Conservation (phyloP, 1,140 invertebrate genomes). For the Hormaphis cornu region DNA sequence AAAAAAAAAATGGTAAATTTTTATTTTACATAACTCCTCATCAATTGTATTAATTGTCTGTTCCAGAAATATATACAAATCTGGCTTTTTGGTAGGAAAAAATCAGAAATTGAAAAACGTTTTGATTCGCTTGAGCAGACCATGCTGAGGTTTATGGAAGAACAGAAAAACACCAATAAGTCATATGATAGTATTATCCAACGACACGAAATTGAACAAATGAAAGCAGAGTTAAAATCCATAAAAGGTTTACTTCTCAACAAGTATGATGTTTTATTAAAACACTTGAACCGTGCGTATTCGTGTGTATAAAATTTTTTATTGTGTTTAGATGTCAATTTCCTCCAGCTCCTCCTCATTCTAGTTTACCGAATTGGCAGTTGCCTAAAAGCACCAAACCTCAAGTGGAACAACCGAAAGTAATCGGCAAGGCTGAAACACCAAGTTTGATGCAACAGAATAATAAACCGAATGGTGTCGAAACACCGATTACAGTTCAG, state of each 20-base stretch:
- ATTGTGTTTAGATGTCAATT: conserved; percentile 6
- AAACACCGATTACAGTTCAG: no score
- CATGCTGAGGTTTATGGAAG: neutral
- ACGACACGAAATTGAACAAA: neutral
- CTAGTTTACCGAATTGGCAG: conserved; percentile 9
- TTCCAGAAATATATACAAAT: conserved; percentile 4
- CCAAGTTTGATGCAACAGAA: no score
- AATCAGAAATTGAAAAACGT: neutral
- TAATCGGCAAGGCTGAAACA: neutral
- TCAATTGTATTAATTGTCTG: neutral
- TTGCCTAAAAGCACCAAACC: neutral
- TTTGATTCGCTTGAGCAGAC: neutral
- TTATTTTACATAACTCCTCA: no score
- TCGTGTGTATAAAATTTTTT: neutral
- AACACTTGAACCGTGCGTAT: neutral
- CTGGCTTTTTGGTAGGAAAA: neutral
- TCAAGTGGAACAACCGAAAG: neutral
- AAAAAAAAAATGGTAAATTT: no score
- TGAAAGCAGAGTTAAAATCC: neutral
- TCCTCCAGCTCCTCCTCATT: neutral
- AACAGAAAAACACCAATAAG: neutral
- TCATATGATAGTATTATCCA: neutral
- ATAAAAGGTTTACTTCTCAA: conserved; percentile 18
- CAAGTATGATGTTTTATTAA: conserved; percentile 3
- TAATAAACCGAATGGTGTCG: no score